Conservation (phyloP, 2,113 vertebrate species). For the Origma solitaria region DNA sequence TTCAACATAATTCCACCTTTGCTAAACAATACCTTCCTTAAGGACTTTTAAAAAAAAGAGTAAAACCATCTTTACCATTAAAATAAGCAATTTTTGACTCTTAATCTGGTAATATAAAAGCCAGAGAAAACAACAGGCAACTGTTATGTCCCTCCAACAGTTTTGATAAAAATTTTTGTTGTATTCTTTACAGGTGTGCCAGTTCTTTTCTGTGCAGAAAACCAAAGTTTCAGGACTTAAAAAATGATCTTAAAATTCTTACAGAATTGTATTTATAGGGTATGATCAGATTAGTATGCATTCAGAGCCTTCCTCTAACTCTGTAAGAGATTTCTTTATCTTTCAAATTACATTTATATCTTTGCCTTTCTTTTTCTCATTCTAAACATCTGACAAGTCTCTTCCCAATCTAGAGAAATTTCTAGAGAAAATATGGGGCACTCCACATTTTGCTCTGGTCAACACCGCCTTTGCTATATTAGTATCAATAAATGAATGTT, state of each 20-base stretch:
- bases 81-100: neutral
- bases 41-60: neutral
- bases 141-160: neutral
- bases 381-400: neutral
- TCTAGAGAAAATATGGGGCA: neutral
- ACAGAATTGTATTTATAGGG: neutral
- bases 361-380: neutral
- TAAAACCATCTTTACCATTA: neutral
- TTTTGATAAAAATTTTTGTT: neutral
- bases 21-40: neutral
- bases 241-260: neutral
- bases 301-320: neutral
- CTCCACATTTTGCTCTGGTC: neutral
- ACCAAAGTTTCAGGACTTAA: neutral
- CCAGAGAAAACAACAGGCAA: neutral
- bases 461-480: neutral
- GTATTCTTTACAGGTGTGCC: neutral
- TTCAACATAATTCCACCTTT: neutral
- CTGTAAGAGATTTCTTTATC: neutral
- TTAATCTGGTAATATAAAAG: neutral
- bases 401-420: neutral
- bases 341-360: neutral
- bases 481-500: neutral
- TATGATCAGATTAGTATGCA: neutral
- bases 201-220: neutral